Percentiles rank a stretch among this genome's conserved stretches.
Evolutionary conservation across 2,888 invertebrate genomes (phyloP).

Genomic region (Ichneumoninae sp.): DNA sequence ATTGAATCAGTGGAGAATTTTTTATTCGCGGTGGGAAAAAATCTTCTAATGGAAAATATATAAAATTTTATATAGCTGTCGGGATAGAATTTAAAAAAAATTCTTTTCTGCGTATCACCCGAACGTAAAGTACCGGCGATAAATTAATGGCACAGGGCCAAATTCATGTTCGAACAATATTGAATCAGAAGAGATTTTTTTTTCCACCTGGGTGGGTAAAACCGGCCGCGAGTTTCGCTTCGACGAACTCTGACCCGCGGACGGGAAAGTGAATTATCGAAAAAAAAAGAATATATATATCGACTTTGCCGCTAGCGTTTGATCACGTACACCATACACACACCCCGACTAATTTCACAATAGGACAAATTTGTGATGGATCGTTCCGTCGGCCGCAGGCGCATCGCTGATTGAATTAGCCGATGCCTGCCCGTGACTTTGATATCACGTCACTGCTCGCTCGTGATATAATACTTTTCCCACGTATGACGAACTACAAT

Average conservation of each 20-base stretch:
- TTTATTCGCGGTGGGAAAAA: background rate
- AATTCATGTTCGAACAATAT: background rate
- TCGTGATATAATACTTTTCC: constrained; percentile 32
- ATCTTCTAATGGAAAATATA: background rate
- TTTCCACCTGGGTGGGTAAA: background rate
- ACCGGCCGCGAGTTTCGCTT: background rate
- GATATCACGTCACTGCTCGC: constrained; percentile 19
- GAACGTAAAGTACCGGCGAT: background rate
- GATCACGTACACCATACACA: constrained; percentile 24
- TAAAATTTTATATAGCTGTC: background rate
- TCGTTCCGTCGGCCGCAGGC: constrained; percentile 30
- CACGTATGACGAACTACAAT: constrained; percentile 19
- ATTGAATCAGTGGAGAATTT: too few species aligned
- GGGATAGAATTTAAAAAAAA: background rate
- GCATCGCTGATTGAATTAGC: constrained; percentile 42
- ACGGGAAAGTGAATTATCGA: constrained; percentile 22
- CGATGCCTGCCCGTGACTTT: constrained; percentile 17
- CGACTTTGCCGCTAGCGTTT: constrained; percentile 22
- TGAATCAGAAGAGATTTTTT: constrained; percentile 9
- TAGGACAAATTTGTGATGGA: constrained; percentile 40
- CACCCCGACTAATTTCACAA: constrained; percentile 37
- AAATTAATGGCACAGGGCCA: background rate
- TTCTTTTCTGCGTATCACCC: background rate
- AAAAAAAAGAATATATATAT: background rate
- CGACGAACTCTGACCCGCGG: background rate